Evolutionary conservation across 2,797 vertebrate genomes (phyloP).

Genomic region (Leptatherina wallacei): DNA sequence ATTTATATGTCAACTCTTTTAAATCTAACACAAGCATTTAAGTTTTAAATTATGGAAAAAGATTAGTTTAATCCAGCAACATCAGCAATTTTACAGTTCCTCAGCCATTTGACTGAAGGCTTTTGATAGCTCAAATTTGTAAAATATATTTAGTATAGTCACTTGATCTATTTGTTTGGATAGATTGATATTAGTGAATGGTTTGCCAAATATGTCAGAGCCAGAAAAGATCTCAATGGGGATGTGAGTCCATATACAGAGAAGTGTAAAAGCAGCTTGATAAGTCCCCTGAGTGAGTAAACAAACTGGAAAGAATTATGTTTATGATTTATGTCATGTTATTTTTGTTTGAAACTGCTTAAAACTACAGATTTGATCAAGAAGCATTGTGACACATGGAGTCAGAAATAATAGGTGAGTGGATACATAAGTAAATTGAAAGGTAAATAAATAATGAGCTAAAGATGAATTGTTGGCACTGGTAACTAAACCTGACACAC

Average conservation of each 20-base stretch:
- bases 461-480: constrained; percentile 48
- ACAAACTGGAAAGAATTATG: constrained; percentile 30
- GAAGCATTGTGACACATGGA: constrained; percentile 26
- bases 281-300: constrained; percentile 42
- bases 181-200: neutral
- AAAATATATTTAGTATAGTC: neutral
- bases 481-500: constrained; percentile 32
- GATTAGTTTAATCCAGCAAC: neutral
- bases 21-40: neutral
- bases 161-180: neutral
- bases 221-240: neutral
- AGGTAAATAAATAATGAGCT: constrained; percentile 57
- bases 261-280: constrained; percentile 5
- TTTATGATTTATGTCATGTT: constrained; percentile 39
- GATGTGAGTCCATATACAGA: neutral
- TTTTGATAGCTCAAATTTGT: too few species aligned
- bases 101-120: too few species aligned
- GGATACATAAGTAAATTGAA: constrained; percentile 28
- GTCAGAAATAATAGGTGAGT: constrained; percentile 17
- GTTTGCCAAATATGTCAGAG: neutral
- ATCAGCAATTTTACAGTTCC: neutral
- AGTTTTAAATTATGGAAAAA: neutral
- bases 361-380: constrained; percentile 27
- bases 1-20: neutral
- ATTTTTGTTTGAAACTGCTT: neutral